Conservation (phyloP, 2,797 vertebrate genomes). For the Gastrophryne carolinensis region DNA sequence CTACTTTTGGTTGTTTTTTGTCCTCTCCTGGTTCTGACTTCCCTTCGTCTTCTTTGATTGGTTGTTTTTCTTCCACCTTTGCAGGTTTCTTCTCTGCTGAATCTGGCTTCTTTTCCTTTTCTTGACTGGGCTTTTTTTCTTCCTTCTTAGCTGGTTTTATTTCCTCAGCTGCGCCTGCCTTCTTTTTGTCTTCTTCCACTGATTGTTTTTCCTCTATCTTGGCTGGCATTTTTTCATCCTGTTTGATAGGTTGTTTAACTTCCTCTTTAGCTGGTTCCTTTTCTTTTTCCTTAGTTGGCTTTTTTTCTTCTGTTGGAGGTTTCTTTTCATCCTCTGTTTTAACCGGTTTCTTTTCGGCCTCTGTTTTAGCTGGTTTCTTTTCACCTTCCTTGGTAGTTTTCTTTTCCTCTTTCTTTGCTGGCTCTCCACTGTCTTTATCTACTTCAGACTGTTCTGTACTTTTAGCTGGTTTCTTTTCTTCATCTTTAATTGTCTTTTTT, state of each 20-base stretch:
- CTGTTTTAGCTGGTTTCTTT: conserved; percentile 62
- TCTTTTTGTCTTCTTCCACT: too few species aligned
- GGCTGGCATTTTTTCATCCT: conserved; percentile 24
- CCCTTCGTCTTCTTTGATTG: conserved; percentile 63
- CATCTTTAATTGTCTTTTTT: background rate
- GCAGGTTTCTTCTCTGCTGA: background rate
- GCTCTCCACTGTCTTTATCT: conserved; percentile 57
- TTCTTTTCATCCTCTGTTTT: conserved; percentile 8
- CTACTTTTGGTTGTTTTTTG: background rate
- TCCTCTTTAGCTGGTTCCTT: conserved; percentile 27
- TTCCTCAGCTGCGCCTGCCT: background rate
- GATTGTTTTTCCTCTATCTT: conserved; percentile 1
- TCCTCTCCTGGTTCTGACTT: conserved; percentile 39
- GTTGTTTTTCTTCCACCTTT: fast-evolving
- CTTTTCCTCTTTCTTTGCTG: conserved; percentile 50
- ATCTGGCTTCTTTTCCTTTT: conserved; percentile 46
- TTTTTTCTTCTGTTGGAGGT: conserved; percentile 1
- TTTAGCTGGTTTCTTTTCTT: conserved; percentile 28
- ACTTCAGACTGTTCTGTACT: too few species aligned
- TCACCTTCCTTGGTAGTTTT: conserved; percentile 54
- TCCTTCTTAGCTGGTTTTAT: conserved; percentile 51
- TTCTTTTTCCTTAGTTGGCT: conserved; percentile 61
- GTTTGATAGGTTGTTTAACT: conserved; percentile 24
- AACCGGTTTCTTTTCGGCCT: conserved; percentile 29
- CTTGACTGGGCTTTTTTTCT: conserved; percentile 61